Evolutionary conservation across 30 jellyfish, hydroid and myxozoan genomes (phyloP).

Genomic region (Clytia hemisphaerica): DNA sequence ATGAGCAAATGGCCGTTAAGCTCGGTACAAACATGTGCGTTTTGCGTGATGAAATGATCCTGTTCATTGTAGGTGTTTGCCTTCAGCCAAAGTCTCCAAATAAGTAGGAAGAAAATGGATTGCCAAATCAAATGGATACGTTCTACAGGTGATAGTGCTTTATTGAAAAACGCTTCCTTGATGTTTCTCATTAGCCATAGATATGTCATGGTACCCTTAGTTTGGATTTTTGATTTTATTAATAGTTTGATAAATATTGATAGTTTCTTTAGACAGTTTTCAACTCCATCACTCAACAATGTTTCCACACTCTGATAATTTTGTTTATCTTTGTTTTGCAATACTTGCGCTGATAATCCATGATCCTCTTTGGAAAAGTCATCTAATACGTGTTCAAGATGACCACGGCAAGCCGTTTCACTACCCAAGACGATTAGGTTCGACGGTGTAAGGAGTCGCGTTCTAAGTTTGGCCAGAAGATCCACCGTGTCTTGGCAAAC

Average conservation of each 20-base stretch:
- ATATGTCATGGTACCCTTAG: constrained; percentile 13
- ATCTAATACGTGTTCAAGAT: constrained; percentile 15
- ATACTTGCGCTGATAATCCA: constrained; percentile 28
- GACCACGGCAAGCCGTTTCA: constrained; percentile 43
- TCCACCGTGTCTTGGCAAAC: constrained; percentile 31
- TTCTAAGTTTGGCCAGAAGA: constrained; percentile 31
- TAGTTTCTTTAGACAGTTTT: neutral
- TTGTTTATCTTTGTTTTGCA: constrained; percentile 33
- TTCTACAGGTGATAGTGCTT: constrained; percentile 27
- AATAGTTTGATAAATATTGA: neutral
- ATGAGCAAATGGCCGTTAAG: constrained; percentile 32
- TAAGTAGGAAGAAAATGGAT: constrained; percentile 13
- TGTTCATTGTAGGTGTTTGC: neutral
- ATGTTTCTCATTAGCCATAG: constrained; percentile 30
- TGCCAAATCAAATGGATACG: constrained; percentile 21
- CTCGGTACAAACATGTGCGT: constrained; percentile 22
- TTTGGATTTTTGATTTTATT: too few relatives aligned
- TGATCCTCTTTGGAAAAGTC: constrained; percentile 38
- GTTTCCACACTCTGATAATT: constrained; percentile 32
- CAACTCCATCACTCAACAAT: constrained; percentile 30
- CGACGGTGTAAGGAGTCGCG: constrained; percentile 20
- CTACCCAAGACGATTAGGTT: constrained; percentile 23
- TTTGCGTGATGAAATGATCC: constrained; percentile 30
- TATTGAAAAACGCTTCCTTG: constrained; percentile 38
- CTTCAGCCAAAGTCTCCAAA: constrained; percentile 32